phyloP scores from a whole-genome alignment of 2,888 invertebrate genomes.

The Sacculina carcini region DNA sequence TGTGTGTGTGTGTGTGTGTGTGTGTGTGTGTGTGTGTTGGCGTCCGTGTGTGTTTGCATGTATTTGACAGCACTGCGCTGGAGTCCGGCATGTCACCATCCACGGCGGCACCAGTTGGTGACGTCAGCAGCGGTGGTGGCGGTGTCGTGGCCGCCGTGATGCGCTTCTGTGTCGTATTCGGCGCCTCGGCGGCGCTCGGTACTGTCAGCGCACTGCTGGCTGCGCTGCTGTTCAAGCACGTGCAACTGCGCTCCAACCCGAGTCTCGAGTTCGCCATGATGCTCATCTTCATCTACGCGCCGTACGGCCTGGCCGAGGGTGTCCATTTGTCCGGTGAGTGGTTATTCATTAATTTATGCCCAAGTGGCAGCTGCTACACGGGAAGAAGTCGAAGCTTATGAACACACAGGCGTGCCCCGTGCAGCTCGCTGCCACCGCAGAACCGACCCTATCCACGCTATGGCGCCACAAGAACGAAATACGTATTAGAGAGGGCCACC shows the following conservation, averaged over 20 bases:
- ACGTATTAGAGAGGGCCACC: too few relatives aligned
- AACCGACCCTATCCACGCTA: too few relatives aligned
- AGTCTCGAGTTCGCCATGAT: conserved; percentile 95
- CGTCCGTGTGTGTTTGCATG: conserved; percentile 6
- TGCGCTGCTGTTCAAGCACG: conserved; percentile 30
- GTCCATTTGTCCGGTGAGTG: conserved; percentile 58
- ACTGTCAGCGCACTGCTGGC: conserved; percentile 79
- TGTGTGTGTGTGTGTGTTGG: conserved; percentile 6
- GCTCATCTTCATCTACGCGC: conserved; percentile 92
- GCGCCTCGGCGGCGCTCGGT: conserved; percentile 91
- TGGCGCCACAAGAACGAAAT: too few relatives aligned
- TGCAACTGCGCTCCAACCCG: conserved; percentile 78
- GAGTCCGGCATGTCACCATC: conserved; percentile 23
- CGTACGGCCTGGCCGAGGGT: conserved; percentile 92
- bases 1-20: conserved; percentile 3
- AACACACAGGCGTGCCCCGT: too few relatives aligned
- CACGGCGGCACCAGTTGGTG: too few relatives aligned
- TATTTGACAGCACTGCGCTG: conserved; percentile 9
- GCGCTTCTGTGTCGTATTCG: conserved; percentile 81
- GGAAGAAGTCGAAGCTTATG: neutral
- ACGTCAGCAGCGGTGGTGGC: too few relatives aligned
- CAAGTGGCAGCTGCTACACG: neutral
- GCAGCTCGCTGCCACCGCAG: too few relatives aligned
- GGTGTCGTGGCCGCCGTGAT: conserved; percentile 64
- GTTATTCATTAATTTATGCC: too few relatives aligned